Evolutionary conservation across 2,797 vertebrate genomes (phyloP).

Genomic region (Phoeniculus purpureus): DNA sequence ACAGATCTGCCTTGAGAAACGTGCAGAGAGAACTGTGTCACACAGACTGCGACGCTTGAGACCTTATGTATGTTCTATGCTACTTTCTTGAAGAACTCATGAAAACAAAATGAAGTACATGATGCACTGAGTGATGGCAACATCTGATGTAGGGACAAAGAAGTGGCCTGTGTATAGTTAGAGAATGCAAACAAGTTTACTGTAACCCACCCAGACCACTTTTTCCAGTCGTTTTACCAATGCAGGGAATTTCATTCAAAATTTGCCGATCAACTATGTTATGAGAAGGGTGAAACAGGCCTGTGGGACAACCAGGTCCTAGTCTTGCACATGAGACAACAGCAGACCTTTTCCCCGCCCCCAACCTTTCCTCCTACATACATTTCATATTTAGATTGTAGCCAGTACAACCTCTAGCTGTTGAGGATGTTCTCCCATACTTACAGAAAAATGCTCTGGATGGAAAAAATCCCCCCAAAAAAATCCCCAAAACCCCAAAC

Average conservation of each 20-base stretch:
- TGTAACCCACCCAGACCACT: not conserved
- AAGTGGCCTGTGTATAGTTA: not conserved
- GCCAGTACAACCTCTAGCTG: not conserved
- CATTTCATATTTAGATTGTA: not conserved
- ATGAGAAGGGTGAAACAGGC: not conserved
- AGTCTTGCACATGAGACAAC: not conserved
- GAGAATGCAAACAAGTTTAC: not conserved
- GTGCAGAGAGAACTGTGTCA: not conserved
- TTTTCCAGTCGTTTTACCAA: not conserved
- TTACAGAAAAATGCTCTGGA: not conserved
- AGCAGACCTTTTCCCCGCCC: not conserved
- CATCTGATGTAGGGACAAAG: conserved; percentile 26
- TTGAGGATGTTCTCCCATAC: not conserved
- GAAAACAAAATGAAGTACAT: conserved; percentile 64
- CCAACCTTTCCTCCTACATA: not conserved
- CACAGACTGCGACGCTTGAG: not conserved
- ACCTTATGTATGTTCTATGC: not conserved
- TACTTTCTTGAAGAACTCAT: conserved; percentile 32
- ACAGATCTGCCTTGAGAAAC: not conserved
- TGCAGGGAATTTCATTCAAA: not conserved
- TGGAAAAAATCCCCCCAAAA: not conserved
- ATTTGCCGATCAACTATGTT: not conserved
- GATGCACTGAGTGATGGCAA: conserved; percentile 55
- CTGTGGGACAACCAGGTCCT: not conserved
- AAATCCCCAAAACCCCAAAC: not conserved